Conservation (phyloP, 2,113 vertebrate species). For the Cathartes aura region DNA sequence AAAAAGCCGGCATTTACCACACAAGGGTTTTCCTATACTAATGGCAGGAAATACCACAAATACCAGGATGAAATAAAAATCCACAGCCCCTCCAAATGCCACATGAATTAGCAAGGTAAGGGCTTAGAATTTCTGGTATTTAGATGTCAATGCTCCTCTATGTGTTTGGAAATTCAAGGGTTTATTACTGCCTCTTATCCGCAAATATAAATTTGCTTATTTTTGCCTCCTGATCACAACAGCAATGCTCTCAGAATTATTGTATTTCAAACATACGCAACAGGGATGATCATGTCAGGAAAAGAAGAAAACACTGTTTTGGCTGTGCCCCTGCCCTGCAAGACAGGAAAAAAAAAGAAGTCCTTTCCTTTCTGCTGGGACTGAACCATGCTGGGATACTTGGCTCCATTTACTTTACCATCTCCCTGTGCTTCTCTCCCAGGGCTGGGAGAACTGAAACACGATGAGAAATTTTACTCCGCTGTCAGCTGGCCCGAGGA, state of each 20-base stretch:
- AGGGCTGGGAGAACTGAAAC: slow-evolving; percentile 26
- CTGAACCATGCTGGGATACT: background rate
- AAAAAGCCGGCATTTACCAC: slow-evolving; percentile 44
- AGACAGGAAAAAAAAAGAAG: background rate
- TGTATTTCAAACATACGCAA: background rate
- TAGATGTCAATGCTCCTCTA: slow-evolving; percentile 59
- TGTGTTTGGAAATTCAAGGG: background rate
- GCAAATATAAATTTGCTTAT: background rate
- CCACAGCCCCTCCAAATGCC: slow-evolving; percentile 60
- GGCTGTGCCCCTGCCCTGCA: background rate
- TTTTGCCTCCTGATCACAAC: background rate
- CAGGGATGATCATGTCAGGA: background rate
- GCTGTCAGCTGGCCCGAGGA: slow-evolving; percentile 21
- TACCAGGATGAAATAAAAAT: slow-evolving; percentile 63
- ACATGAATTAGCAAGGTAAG: slow-evolving; percentile 66
- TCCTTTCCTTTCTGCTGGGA: background rate
- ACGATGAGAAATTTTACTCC: slow-evolving; percentile 32
- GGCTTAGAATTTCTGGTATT: slow-evolving; percentile 66
- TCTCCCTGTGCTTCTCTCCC: background rate
- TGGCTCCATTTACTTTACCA: slow-evolving; percentile 16
- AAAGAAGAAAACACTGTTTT: background rate
- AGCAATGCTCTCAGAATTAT: background rate
- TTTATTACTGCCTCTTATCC: slow-evolving; percentile 25
- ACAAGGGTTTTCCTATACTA: slow-evolving; percentile 62
- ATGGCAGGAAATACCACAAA: slow-evolving; percentile 64